Conservation (phyloP, 2,113 vertebrate species). For the Forbesichthys agassizii region DNA sequence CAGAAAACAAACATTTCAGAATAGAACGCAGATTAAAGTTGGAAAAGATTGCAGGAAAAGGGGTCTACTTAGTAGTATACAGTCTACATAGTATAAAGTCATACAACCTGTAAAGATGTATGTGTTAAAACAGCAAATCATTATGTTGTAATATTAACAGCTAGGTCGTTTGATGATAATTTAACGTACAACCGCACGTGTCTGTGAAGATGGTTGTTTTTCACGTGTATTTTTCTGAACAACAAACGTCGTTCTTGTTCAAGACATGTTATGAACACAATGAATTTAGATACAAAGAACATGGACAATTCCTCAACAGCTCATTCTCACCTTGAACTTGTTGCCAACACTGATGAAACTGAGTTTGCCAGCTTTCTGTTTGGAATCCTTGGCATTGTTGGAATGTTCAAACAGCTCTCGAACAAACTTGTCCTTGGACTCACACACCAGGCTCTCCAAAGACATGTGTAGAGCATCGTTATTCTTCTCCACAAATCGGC, state of each 20-base stretch:
- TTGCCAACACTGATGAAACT: constrained; percentile 98
- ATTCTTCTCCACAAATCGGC: constrained; percentile 98
- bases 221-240: no score
- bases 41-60: constrained; percentile 15
- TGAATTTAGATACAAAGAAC: background rate
- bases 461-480: constrained; percentile 99
- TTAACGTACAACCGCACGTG: no score
- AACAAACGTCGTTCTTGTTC: no score
- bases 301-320: constrained; percentile 2
- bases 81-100: background rate
- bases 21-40: constrained; percentile 29
- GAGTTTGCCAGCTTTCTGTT: constrained; percentile 97
- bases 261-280: no score
- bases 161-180: no score
- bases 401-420: constrained; percentile 92
- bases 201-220: no score
- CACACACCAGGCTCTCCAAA: constrained; percentile 92
- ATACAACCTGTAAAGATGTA: background rate
- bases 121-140: no score
- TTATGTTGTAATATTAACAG: no score
- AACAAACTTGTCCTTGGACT: constrained; percentile 96
- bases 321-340: constrained; percentile 93
- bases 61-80: background rate
- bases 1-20: constrained; percentile 65
- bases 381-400: constrained; percentile 88